These are phyloP conservation scores for Ochropleura plecta DNA, from an alignment of 2,888 invertebrate species.

Conservation along the genomic window DNA sequence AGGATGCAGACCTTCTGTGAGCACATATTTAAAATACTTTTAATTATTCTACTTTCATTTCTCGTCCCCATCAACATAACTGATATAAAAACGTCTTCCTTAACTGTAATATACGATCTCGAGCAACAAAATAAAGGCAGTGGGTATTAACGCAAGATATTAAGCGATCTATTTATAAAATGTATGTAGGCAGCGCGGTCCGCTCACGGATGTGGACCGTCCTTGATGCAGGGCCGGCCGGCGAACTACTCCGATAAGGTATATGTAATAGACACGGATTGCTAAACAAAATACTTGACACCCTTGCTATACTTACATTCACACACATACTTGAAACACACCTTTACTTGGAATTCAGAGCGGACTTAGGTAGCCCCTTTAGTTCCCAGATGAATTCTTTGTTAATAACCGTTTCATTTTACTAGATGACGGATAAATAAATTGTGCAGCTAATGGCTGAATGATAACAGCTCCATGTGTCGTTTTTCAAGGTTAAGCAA, in stretches of 20 bases:
- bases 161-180: constrained; percentile 64
- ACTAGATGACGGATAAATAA: neutral
- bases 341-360: constrained; percentile 51
- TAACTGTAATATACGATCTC: constrained; percentile 42
- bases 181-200: constrained; percentile 62
- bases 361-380: constrained; percentile 35
- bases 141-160: constrained; percentile 53
- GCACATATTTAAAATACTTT: neutral
- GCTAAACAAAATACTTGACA: constrained; percentile 57
- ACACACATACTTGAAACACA: constrained; percentile 43
- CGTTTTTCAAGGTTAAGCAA: neutral
- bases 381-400: constrained; percentile 44
- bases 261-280: constrained; percentile 57
- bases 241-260: constrained; percentile 51
- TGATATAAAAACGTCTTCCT: constrained; percentile 40
- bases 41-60: constrained; percentile 28
- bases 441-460: neutral
- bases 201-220: constrained; percentile 69
- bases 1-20: neutral
- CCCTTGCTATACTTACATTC: constrained; percentile 41
- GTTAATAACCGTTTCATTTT: neutral
- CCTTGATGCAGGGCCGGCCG: constrained; percentile 68
- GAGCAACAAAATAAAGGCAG: constrained; percentile 45
- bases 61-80: constrained; percentile 9
- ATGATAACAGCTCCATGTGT: neutral